These are phyloP conservation scores for Montifringilla adamsi DNA, from an alignment of 2,113 vertebrate species.

Conservation along the genomic window DNA sequence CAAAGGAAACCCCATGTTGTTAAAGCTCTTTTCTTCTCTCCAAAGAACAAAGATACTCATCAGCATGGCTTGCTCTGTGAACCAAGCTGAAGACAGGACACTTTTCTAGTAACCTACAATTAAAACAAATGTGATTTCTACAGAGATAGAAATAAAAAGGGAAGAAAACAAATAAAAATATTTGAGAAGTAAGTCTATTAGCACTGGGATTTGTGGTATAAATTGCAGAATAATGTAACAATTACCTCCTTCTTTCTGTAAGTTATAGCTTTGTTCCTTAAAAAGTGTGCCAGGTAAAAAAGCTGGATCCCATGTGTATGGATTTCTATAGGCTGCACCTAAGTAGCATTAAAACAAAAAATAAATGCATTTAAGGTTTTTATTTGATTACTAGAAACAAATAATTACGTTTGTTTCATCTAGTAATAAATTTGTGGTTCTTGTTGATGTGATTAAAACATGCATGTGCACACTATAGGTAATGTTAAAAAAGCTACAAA, in stretches of 20 bases:
- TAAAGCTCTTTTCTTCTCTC: not conserved
- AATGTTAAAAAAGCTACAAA: not conserved
- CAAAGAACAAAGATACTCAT: not conserved
- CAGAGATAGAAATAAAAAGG: not conserved
- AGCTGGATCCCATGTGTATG: constrained; percentile 5
- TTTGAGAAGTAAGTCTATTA: constrained; percentile 1
- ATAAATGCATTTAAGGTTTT: not conserved
- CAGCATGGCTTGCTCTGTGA: not conserved
- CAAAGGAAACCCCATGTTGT: not conserved
- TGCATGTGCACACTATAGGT: not conserved
- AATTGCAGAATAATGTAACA: not conserved
- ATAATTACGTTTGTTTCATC: not conserved
- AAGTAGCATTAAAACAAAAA: constrained; percentile 6
- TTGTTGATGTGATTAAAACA: not conserved
- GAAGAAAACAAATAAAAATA: not conserved
- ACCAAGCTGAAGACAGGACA: not conserved
- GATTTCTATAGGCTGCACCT: constrained; percentile 20
- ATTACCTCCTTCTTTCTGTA: constrained; percentile 65
- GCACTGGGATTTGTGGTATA: not conserved
- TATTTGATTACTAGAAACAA: not conserved
- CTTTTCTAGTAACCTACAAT: not conserved
- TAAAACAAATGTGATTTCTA: not conserved
- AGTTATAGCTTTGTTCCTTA: constrained; percentile 23
- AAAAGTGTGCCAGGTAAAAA: not conserved
- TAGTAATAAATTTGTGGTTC: not conserved